A percentile compares a stretch with the other conserved stretches of the same genome.
Evolutionary conservation across 92 coral and sea anemone species (phyloP).

Genomic region (Scolanthus callimorphus): DNA sequence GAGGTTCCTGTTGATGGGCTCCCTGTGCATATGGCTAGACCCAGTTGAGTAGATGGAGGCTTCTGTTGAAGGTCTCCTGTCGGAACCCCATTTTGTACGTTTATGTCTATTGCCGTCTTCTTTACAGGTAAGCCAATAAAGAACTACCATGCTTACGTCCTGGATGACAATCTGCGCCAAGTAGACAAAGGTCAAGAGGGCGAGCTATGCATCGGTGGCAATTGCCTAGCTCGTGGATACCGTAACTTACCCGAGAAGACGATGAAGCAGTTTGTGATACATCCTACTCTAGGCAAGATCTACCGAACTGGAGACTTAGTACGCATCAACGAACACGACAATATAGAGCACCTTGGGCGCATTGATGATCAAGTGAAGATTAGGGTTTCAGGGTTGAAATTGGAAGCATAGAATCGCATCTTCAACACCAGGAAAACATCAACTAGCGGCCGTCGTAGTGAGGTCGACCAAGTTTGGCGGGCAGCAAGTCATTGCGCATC

Average conservation of each 20-base stretch:
- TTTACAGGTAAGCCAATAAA: conserved; percentile 10
- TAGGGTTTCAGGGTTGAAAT: conserved; percentile 15
- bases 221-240: conserved; percentile 12
- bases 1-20: no score
- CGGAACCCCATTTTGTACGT: no score
- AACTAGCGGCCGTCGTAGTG: conserved; percentile 14
- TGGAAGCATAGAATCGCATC: conserved; percentile 11
- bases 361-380: conserved; percentile 23
- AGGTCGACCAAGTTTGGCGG: conserved; percentile 7
- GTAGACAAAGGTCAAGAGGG: conserved; percentile 7
- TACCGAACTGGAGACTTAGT: conserved; percentile 14
- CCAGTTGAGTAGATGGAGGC: no score
- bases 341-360: conserved; percentile 15
- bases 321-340: conserved; percentile 1
- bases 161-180: background rate
- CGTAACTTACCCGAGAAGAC: conserved; percentile 12
- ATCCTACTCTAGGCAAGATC: conserved; percentile 1
- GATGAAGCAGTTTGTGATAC: conserved; percentile 6
- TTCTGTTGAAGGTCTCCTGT: no score
- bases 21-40: no score
- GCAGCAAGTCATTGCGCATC: conserved; percentile 4
- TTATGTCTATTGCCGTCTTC: no score
- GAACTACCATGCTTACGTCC: background rate
- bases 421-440: conserved; percentile 8
- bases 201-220: conserved; percentile 15